phyloP scores from a whole-genome alignment of 2,888 invertebrate genomes.

The Listrodromus nycthemerus region DNA sequence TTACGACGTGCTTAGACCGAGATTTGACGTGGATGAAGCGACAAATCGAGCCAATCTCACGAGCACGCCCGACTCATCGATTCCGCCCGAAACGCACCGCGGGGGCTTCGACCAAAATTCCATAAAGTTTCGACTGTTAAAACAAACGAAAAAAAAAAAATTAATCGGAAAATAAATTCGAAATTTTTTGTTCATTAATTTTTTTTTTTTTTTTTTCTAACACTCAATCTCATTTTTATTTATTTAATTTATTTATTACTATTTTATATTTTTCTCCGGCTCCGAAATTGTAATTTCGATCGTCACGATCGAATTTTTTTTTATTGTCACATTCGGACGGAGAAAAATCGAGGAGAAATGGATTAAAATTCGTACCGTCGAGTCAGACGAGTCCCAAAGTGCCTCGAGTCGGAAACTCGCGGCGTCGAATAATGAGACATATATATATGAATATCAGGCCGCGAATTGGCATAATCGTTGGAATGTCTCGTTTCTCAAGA shows the following conservation, averaged over 20 bases:
- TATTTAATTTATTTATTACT: too few relatives aligned
- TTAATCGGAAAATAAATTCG: too few relatives aligned
- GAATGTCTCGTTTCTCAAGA: conserved; percentile 81
- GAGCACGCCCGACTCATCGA: neutral
- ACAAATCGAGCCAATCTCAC: conserved; percentile 79
- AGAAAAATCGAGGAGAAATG: neutral
- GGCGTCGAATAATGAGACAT: conserved; percentile 3
- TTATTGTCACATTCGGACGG: too few relatives aligned
- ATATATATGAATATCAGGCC: neutral
- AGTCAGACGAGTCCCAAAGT: neutral
- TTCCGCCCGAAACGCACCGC: neutral
- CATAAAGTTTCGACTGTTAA: too few relatives aligned
- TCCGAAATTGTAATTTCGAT: too few relatives aligned
- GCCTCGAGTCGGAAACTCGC: neutral
- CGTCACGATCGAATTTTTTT: too few relatives aligned
- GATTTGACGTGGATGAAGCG: conserved; percentile 79
- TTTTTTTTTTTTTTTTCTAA: too few relatives aligned
- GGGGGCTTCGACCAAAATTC: too few relatives aligned
- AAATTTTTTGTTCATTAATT: too few relatives aligned
- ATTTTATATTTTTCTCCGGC: too few relatives aligned
- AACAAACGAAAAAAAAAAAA: too few relatives aligned
- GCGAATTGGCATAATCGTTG: conserved; percentile 82
- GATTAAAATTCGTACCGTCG: neutral
- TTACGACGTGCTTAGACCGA: conserved; percentile 81
- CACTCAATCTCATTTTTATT: too few relatives aligned